A percentile compares a stretch with the other conserved stretches of the same genome.
These are phyloP conservation scores for Vidua macroura DNA, from an alignment of 2,113 vertebrate species.

Conservation along the genomic window DNA sequence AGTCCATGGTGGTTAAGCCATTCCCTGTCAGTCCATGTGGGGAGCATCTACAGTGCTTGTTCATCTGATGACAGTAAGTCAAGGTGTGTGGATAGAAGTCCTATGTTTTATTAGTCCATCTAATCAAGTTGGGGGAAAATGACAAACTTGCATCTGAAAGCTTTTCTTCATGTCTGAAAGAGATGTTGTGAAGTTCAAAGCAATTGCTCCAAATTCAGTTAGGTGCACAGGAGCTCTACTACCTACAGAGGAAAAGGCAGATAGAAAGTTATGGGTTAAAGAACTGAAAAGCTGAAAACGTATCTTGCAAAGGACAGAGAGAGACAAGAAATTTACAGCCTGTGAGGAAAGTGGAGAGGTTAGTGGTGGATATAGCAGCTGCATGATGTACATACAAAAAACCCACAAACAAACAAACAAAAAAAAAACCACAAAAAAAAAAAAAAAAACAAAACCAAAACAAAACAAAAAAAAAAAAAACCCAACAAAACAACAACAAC, in stretches of 20 bases:
- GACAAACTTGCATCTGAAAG: not conserved
- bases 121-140: not conserved
- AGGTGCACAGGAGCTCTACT: not conserved
- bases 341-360: not conserved
- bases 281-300: not conserved
- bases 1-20: not conserved
- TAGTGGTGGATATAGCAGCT: not conserved
- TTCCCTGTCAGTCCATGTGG: not conserved
- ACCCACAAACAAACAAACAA: not conserved
- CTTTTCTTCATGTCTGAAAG: not conserved
- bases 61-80: not conserved
- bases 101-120: not conserved
- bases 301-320: not conserved
- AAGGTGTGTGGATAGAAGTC: not conserved
- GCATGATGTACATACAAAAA: not conserved
- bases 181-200: not conserved
- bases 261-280: not conserved
- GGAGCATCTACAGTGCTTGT: fast-evolving
- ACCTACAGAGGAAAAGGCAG: not conserved
- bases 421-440: not conserved
- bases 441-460: fast-evolving
- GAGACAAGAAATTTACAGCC: not conserved
- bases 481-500: not conserved
- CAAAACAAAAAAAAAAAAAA: not conserved
- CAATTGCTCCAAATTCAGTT: not conserved